Percentiles rank a stretch among this genome's conserved stretches.
Conservation (phyloP, 2,797 vertebrate genomes). For the Rhinoraja longicauda region DNA sequence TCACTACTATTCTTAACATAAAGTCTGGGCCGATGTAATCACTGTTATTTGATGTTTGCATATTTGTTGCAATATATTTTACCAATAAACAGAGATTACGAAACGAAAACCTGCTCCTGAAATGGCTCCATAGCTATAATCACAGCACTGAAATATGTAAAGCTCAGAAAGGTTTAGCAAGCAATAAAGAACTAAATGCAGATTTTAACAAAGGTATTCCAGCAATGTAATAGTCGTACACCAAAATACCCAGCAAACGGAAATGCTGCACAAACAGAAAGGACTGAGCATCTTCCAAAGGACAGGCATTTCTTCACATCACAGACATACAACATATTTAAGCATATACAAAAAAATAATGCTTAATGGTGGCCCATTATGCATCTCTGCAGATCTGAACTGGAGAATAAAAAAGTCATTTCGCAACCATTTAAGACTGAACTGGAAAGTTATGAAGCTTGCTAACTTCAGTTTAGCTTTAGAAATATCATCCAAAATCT, state of each 20-base stretch:
- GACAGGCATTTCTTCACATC: background rate
- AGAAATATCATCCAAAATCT: constrained; percentile 10
- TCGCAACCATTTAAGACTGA: background rate
- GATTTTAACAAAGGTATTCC: constrained; percentile 13
- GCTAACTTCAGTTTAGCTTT: background rate
- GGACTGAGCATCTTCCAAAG: background rate
- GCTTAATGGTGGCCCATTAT: background rate
- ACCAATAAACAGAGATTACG: background rate
- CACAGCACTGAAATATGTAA: background rate
- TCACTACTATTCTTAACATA: no score
- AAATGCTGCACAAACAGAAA: background rate
- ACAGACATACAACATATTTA: background rate
- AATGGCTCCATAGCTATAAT: background rate
- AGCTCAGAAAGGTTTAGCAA: constrained; percentile 4
- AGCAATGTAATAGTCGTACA: constrained; percentile 1
- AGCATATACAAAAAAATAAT: background rate
- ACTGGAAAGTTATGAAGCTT: background rate
- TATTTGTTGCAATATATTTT: background rate
- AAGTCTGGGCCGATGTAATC: background rate
- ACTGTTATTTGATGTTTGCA: background rate
- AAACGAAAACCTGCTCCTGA: background rate
- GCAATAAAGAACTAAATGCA: background rate
- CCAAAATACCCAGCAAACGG: background rate
- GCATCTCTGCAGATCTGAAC: background rate
- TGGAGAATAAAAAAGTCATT: background rate